Base-by-base conservation (phyloP, 1,140 invertebrate genomes). In the Bursaphelenchus mucronatus region DNA sequence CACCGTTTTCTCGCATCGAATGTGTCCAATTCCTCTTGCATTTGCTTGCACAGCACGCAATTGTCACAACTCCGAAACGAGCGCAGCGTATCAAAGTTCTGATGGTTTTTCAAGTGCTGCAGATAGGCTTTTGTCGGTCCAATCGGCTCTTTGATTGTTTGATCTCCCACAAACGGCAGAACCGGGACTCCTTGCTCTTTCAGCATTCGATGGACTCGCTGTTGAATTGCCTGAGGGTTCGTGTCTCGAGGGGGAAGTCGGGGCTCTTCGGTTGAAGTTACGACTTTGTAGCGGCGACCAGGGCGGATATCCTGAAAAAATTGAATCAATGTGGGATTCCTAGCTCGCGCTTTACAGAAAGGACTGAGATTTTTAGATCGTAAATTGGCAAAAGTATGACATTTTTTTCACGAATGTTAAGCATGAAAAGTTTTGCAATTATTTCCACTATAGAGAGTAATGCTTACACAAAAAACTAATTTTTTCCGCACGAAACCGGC, bases 61-160 rank as follows among this genome's bases (percentile, higher is more conserved):
- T 66, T 67, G 19, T 66, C 64, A 30, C 59, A 64, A 39, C 63
- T 52, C n/a, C 59, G 63, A 13, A 65, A 67, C 5, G 63, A 67
- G 13, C 67, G 61, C 0, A 66, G 15, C 0, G 64, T 66, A 45
- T 66, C 64, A 40, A 47, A 66, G 44, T 66, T 66, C 10, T 63
- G 64, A 57, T 66, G 64, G 47, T 66, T 66, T 49, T 66, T 63
- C 17, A 66, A 50, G 55, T 66, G 64, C 45, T 66, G 68, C 43
- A 67, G 49, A 15, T 67, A 66, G 13, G 64, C 64, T n/a, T 44
- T 30, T 13, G 64, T 65, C 0, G 63, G 67, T 15, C 64, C 64
- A 6, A 30, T 19, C 7, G 11, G 13, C 13, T 8, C 17, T 10
- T 64, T 62, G 19, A 11, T 15, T 62, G 19, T 9, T 10, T 9